Evolutionary conservation across 2,113 vertebrate species (phyloP), one percentile per base, ranked within the genome.

Genomic region (Rafetus swinhoei): DNA sequence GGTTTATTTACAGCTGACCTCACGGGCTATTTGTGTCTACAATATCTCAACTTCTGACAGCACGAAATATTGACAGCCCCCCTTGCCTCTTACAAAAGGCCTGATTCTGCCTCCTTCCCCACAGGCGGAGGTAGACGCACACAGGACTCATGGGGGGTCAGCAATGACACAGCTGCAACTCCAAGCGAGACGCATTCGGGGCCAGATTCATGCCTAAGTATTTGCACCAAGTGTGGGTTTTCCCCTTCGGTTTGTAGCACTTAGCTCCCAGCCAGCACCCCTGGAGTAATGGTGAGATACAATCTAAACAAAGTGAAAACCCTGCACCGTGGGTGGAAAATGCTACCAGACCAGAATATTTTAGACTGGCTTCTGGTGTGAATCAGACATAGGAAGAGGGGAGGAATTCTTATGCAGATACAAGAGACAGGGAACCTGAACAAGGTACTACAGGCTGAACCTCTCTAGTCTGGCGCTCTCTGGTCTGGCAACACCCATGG

Each of bases 261-360:
- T 72, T 7, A 88, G 69, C 27, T 86, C 53, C 19, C 50, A 39
- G 55, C 32, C 74, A 50, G 72, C 14, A 9, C 13, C 52, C 55
- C 80, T 5, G 8, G 56, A 62, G 45, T 4, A 1, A 65, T 32
- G 74, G 53, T 69, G 84, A 15, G 53, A 89, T 21, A 14, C 59
- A 89, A 52, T 53, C 82, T 86, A 45, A 77, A 25, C 50, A 86
- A 7, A 77, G 79, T 60, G 92, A 88, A 90, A 91, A 7, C 39
- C 22, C 32, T 50, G 1, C 39, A 50, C 35, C 2, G 35, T 77
- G 45, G 74, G 22, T 45, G 22, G 50, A 27, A 89, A 92, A 94
- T 96, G 91, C 72, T 81, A 86, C 14, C 1, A 1, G 77, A 94
- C 87, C 90, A 91, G 81, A 94, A n/a, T 88, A 93, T 96, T 93